These are phyloP conservation scores for Salminus brasiliensis DNA, from an alignment of 2,113 vertebrate species.

Conservation along the genomic window DNA sequence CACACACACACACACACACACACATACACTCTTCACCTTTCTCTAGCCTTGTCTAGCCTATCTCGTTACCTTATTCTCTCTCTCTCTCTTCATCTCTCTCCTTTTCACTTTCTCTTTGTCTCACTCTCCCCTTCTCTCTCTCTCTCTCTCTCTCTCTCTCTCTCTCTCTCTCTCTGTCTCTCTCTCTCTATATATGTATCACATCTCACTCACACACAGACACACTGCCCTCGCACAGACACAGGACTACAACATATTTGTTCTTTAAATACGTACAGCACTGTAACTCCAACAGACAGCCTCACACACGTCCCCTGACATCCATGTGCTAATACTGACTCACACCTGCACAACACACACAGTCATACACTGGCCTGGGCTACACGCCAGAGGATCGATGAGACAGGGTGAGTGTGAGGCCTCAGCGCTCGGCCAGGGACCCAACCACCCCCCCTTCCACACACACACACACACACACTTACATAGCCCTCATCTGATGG, in stretches of 20 bases:
- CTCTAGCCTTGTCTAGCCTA: too few relatives aligned
- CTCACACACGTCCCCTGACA: conserved; percentile 28
- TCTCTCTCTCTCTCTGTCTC: not conserved
- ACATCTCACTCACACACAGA: not conserved
- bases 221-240: not conserved
- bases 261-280: conserved; percentile 9
- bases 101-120: too few relatives aligned
- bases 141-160: too few relatives aligned
- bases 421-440: not conserved
- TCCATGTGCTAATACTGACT: conserved; percentile 14
- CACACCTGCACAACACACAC: not conserved
- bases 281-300: not conserved
- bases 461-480: conserved; percentile 18
- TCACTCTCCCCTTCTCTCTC: too few relatives aligned
- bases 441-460: too few relatives aligned
- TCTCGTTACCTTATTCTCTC: too few relatives aligned
- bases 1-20: too few relatives aligned
- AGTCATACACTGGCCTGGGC: not conserved
- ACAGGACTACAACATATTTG: not conserved
- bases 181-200: not conserved
- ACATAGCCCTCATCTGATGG: not conserved
- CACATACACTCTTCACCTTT: too few relatives aligned
- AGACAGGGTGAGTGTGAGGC: conserved; percentile 1
- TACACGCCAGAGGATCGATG: conserved; percentile 29
- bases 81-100: too few relatives aligned